phyloP scores from a whole-genome alignment of 2,888 invertebrate genomes.

The Scaptomyza reducta region DNA sequence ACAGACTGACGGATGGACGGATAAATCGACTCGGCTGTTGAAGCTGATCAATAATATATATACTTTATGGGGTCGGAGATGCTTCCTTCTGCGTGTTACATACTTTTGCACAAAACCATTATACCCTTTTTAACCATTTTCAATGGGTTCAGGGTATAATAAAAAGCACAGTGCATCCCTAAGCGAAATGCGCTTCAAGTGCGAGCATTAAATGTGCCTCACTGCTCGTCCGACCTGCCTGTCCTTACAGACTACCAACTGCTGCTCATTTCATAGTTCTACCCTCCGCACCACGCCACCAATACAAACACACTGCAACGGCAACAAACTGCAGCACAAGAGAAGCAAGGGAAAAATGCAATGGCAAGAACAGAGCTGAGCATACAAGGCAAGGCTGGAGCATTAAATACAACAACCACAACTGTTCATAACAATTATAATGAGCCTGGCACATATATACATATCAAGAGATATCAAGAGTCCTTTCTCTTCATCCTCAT shows the following conservation, averaged over 20 bases:
- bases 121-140: no score
- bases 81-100: no score
- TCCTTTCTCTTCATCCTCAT: constrained; percentile 24
- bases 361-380: constrained; percentile 35
- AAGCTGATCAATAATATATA: no score
- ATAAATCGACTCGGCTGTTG: no score
- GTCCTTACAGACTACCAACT: constrained; percentile 21
- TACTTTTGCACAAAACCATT: no score
- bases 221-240: constrained; percentile 10
- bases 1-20: no score
- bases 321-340: constrained; percentile 30
- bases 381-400: constrained; percentile 45
- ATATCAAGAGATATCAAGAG: constrained; percentile 33
- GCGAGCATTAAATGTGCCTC: constrained; percentile 64
- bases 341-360: constrained; percentile 1
- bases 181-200: constrained; percentile 49
- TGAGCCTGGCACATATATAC: constrained; percentile 33
- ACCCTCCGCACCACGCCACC: no score
- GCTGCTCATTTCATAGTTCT: constrained; percentile 56
- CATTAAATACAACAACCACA: constrained; percentile 48
- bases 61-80: no score
- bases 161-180: constrained; percentile 43
- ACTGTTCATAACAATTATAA: constrained; percentile 55
- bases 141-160: no score
- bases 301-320: constrained; percentile 33